Conservation (phyloP, 1,140 invertebrate species). For the Microplitis demolitor region DNA sequence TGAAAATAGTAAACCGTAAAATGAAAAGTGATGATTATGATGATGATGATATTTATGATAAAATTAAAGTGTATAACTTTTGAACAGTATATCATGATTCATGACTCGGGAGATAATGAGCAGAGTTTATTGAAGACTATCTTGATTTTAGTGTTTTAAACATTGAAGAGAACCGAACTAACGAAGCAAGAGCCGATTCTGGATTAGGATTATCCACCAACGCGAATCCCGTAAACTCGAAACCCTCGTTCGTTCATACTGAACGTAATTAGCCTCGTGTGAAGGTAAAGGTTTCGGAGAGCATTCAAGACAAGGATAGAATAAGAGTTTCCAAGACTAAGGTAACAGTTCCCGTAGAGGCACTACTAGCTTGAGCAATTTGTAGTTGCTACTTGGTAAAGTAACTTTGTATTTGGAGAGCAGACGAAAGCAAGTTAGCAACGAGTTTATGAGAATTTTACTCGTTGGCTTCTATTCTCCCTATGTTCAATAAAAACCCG, state of each 20-base stretch:
- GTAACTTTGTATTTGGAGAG: slow-evolving; percentile 1
- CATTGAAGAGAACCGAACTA: slow-evolving; percentile 1
- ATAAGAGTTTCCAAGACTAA: slow-evolving; percentile 2
- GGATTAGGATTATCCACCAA: slow-evolving; percentile 50
- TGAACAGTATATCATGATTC: too few species aligned
- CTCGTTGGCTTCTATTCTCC: not conserved
- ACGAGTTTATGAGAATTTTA: slow-evolving; percentile 6
- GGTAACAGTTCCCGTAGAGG: not conserved
- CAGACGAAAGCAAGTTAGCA: not conserved
- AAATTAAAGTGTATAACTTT: not conserved
- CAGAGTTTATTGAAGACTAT: not conserved
- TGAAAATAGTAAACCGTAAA: too few species aligned
- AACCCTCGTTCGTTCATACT: slow-evolving; percentile 40
- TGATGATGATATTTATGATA: not conserved
- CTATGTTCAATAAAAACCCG: not conserved
- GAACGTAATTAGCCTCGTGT: slow-evolving; percentile 46
- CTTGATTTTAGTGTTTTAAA: not conserved
- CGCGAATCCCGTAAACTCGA: slow-evolving; percentile 46
- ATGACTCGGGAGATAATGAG: not conserved
- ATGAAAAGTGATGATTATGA: too few species aligned
- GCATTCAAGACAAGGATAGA: not conserved
- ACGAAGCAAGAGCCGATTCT: slow-evolving; percentile 11
- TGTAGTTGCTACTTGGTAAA: not conserved
- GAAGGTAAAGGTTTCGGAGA: not conserved
- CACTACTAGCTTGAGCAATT: not conserved